These are phyloP conservation scores for Scaptomyza parva DNA, from an alignment of 2,888 invertebrate species.

Conservation along the genomic window DNA sequence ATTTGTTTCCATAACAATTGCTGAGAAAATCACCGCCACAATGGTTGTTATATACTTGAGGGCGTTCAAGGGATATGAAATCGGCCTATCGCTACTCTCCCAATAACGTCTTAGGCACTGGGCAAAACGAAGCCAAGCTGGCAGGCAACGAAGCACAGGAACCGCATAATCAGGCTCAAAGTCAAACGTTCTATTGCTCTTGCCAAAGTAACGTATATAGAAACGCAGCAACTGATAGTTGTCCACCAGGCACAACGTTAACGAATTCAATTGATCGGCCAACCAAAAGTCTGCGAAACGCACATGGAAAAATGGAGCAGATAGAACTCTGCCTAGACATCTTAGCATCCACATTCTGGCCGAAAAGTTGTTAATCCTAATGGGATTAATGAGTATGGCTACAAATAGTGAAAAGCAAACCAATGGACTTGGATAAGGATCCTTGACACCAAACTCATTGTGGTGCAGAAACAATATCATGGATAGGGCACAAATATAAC, in stretches of 20 bases:
- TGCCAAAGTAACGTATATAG: conserved; percentile 86
- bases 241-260: conserved; percentile 94
- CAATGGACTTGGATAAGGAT: conserved; percentile 95
- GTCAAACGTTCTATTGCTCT: conserved; percentile 37
- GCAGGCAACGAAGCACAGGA: conserved; percentile 93
- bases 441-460: conserved; percentile 88
- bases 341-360: conserved; percentile 95
- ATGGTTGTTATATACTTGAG: conserved; percentile 97
- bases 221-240: conserved; percentile 96
- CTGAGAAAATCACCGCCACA: conserved; percentile 93
- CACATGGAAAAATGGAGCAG: conserved; percentile 95
- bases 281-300: conserved; percentile 99
- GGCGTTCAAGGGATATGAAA: conserved; percentile 97
- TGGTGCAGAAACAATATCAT: conserved; percentile 88
- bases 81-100: conserved; percentile 92
- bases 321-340: conserved; percentile 90
- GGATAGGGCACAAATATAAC: conserved; percentile 95
- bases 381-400: conserved; percentile 94
- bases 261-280: conserved; percentile 96
- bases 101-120: conserved; percentile 97
- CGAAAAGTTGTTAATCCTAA: conserved; percentile 93
- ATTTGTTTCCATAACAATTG: conserved; percentile 84
- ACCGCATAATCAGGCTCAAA: conserved; percentile 89
- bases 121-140: conserved; percentile 98
- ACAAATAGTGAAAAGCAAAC: conserved; percentile 91